Percentiles rank a stretch among this genome's conserved stretches.
Evolutionary conservation across 2,113 vertebrate genomes (phyloP).

Genomic region (Callorhinus ursinus): DNA sequence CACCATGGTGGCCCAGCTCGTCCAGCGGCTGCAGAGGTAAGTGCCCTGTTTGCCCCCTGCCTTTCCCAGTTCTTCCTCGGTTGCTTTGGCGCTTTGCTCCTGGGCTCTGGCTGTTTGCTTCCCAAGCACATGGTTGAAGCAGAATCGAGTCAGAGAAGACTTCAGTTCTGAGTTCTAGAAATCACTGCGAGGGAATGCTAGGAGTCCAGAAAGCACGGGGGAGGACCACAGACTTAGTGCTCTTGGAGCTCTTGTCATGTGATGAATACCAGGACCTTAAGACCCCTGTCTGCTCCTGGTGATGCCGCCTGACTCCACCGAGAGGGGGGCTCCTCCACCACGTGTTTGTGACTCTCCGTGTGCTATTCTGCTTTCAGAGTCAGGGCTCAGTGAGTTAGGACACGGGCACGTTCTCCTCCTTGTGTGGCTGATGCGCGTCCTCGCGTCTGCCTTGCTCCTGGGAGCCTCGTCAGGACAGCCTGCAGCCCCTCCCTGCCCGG

Average conservation of each 20-base stretch:
- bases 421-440: fast-evolving
- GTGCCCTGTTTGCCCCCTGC: neutral
- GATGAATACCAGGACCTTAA: neutral
- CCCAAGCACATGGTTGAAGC: fast-evolving
- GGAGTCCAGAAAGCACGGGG: neutral
- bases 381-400: neutral
- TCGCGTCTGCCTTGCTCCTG: fast-evolving
- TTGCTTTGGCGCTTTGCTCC: fast-evolving
- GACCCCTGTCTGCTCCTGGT: neutral
- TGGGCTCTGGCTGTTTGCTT: too few species aligned
- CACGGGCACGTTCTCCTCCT: fast-evolving
- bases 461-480: too few species aligned
- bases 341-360: fast-evolving
- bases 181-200: fast-evolving
- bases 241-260: too few species aligned
- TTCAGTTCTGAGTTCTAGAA: neutral
- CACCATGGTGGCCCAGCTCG: slow-evolving; percentile 93
- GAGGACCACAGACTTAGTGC: neutral
- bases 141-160: neutral
- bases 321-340: fast-evolving
- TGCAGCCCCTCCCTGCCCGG: fast-evolving
- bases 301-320: neutral
- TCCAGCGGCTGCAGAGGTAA: slow-evolving; percentile 97
- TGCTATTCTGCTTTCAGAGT: neutral
- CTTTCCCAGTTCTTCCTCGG: fast-evolving